Conservation (phyloP, 1,140 invertebrate genomes). For the Lordiphosa stackelbergi region DNA sequence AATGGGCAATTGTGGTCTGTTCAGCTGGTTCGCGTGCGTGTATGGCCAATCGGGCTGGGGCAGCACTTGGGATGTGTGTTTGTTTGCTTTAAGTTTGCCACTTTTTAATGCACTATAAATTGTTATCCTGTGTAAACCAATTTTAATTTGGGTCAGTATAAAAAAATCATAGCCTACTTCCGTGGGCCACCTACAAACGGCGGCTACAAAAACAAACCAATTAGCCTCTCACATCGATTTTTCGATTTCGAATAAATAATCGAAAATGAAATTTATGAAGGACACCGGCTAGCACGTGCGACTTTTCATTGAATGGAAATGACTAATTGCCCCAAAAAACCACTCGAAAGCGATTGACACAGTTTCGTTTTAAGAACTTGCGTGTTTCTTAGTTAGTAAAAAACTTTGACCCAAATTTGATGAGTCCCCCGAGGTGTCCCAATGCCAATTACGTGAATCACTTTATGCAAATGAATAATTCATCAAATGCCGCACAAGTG, state of each 20-base stretch:
- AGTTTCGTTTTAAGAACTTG: slow-evolving; percentile 43
- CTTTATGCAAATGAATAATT: slow-evolving; percentile 26
- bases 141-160: slow-evolving; percentile 14
- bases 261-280: slow-evolving; percentile 30
- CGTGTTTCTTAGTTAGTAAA: slow-evolving; percentile 25
- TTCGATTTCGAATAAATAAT: slow-evolving; percentile 45
- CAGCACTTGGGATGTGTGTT: slow-evolving; percentile 27
- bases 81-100: slow-evolving; percentile 34
- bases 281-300: slow-evolving; percentile 30
- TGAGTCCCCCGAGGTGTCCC: slow-evolving; percentile 39
- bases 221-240: slow-evolving; percentile 55
- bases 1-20: slow-evolving; percentile 12
- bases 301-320: slow-evolving; percentile 30
- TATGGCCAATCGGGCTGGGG: slow-evolving; percentile 33
- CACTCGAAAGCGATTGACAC: slow-evolving; percentile 50
- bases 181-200: slow-evolving; percentile 9
- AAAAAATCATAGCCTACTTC: slow-evolving; percentile 33
- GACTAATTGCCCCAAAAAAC: slow-evolving; percentile 29
- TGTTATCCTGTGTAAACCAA: slow-evolving; percentile 10
- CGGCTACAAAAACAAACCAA: slow-evolving; percentile 46
- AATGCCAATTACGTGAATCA: slow-evolving; percentile 38
- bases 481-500: not conserved
- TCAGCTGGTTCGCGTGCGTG: slow-evolving; percentile 27
- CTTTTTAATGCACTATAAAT: slow-evolving; percentile 24
- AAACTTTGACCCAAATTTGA: slow-evolving; percentile 55